Evolutionary conservation across 2,113 vertebrate species (phyloP), one percentile per base, ranked within the genome.

Genomic region (Serinus canaria): DNA sequence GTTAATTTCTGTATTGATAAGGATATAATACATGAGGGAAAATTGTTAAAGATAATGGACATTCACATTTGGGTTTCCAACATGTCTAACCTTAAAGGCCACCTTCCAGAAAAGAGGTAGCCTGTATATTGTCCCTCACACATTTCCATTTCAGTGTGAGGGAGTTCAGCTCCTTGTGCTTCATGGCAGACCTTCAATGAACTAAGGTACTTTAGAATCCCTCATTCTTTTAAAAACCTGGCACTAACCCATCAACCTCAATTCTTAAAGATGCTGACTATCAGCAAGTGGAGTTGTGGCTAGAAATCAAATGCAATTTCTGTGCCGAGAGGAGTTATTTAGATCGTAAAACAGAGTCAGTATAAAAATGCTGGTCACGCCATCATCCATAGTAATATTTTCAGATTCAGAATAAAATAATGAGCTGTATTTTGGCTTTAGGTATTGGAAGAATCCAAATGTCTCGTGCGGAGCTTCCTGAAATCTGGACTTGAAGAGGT

Each of bases 381-480:
- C 41, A 10, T 86, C 73, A 72, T 39, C 56, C 23, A 1, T 10
- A 56, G 47, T 27, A 74, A 18, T 41, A 30, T 76, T 56, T 47
- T 59, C 70, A 63, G 58, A 59, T 91, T 79, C 56, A 59, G 11
- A 74, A 69, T 72, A n/a, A 93, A 91, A 91, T 56, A 55, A 33
- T 91, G 77, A 67, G 77, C 35, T 2, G 11, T 76, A 46, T 72
- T 67, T 95, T 97, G 80, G 83, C 85, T 95, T 66, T 95, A 99
- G 99, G 99, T 99, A 53, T 94, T 99, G 83, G 99, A 99, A 95
- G 99, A 99, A 95, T 99, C 99, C 31, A 99, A 99, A 98, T 99
- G 98, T 93, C 98, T 99, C 13, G 95, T 99, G 49, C 98, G 99
- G 78, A 99, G 99, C 89, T 98, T 99, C 94, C 96, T 99, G 94